Percentiles rank a stretch among this genome's conserved stretches.
phyloP scores from a whole-genome alignment of 2,113 vertebrate genomes.

The Sylvia atricapilla region DNA sequence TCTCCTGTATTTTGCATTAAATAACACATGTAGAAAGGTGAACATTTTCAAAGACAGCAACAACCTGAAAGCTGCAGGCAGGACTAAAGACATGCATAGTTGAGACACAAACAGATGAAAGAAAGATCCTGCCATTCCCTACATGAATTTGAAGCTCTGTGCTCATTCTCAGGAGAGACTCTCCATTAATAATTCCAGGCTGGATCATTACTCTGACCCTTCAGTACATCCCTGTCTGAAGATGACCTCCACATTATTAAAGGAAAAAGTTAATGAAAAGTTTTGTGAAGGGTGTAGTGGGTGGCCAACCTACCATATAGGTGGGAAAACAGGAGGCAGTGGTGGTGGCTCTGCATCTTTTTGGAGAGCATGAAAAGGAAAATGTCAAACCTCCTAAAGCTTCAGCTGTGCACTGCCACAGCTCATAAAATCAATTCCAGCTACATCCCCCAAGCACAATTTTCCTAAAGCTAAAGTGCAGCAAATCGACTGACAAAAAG shows the following conservation, averaged over 20 bases:
- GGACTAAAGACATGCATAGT: not conserved
- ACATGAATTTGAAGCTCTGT: not conserved
- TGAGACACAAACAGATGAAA: not conserved
- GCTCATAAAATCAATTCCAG: not conserved
- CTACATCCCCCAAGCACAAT: not conserved
- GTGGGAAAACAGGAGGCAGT: not conserved
- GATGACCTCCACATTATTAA: not conserved
- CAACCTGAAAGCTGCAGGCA: not conserved
- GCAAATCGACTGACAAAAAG: not conserved
- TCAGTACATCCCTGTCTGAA: not conserved
- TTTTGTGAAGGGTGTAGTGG: rapidly evolving
- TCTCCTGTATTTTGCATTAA: not conserved
- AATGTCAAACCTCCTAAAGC: not conserved
- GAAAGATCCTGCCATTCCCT: not conserved
- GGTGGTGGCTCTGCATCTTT: not conserved
- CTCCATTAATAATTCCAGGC: not conserved
- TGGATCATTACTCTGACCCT: not conserved
- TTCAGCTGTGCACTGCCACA: not conserved
- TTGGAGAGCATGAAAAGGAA: not conserved
- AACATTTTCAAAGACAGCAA: not conserved
- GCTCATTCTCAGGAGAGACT: not conserved
- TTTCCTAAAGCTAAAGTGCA: not conserved
- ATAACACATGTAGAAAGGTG: not conserved
- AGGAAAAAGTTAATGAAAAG: not conserved
- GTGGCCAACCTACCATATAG: not conserved